Evolutionary conservation across 2,113 vertebrate genomes (phyloP), one percentile per base, ranked within the genome.

Genomic region (Zingel zingel): DNA sequence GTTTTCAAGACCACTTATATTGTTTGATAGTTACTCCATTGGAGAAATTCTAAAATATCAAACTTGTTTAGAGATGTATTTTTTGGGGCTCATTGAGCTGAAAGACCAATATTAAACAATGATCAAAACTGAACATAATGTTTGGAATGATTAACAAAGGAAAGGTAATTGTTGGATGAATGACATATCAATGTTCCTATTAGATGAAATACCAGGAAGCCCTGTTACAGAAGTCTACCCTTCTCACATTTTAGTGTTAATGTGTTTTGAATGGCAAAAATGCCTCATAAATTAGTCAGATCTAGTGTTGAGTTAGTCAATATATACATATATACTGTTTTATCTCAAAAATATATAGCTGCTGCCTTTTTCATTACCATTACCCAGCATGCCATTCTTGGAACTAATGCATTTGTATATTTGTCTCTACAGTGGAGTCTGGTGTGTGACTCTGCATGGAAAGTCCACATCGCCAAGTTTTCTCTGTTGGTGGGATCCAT

Each of bases 381-480:
- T 65, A 18, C 25, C 13, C 25, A 45, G 23, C 36, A 39, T 25
- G 13, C 16, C 58, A 69, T 30, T 79, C 43, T 62, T 53, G 16
- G 36, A 36, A 43, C 78, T 75, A 62, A 84, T 45, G 11, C 11
- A 25, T 87, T 50, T 93, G 54, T 90, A 90, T 76, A 73, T 94
- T 91, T 94, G 58, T 91, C 79, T 95, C 53, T 89, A 25, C 93
- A 99, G 98, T 99, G 97, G 97, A 96, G 97, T 92, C 96, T 99
- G 93, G 97, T 99, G 92, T 98, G 97, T 87, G 95, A 97, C 15
- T 97, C 96, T 14, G 94, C 96, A 67, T 97, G 97, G 97, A 97
- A 97, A 92, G 98, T 99, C 84, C 98, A 99, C 86, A 99, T 99
- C 77, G 97, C 98, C 79, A 99, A 99, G 87, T 99, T 99, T 91